phyloP scores from a whole-genome alignment of 64 coral and sea anemone genomes.

The Orbicella faveolata region DNA sequence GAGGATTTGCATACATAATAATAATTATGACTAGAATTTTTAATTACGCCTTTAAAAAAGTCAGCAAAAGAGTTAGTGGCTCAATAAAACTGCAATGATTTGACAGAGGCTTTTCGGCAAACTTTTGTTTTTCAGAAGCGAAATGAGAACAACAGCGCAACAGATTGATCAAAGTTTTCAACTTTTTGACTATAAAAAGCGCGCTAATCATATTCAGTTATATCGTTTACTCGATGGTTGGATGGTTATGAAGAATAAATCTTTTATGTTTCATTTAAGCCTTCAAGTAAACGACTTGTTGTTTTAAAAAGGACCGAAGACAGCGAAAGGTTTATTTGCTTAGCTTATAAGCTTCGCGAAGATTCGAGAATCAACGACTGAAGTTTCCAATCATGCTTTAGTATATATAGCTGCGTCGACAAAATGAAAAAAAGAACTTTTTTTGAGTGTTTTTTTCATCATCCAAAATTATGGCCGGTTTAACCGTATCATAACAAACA shows the following conservation, averaged over 20 bases:
- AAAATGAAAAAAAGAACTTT: too few species aligned
- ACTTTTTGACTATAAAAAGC: background rate
- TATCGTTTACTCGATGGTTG: background rate
- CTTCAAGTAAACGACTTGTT: background rate
- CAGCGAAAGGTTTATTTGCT: too few species aligned
- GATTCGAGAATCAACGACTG: too few species aligned
- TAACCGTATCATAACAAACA: too few species aligned
- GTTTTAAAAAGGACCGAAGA: too few species aligned
- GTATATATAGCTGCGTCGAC: too few species aligned
- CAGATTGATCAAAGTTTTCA: background rate
- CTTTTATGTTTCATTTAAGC: background rate
- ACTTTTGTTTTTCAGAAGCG: background rate
- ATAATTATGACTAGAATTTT: background rate
- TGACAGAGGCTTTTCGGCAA: background rate
- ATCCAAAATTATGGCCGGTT: too few species aligned
- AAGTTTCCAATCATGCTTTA: too few species aligned
- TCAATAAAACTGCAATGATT: background rate
- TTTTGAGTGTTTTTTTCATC: too few species aligned
- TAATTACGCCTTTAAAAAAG: background rate
- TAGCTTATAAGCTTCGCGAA: too few species aligned
- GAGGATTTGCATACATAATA: constrained; percentile 7
- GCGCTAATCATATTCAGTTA: constrained; percentile 1
- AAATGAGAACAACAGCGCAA: background rate
- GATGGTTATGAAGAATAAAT: background rate
- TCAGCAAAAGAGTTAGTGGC: background rate